Base-by-base conservation (phyloP, 1,140 invertebrate species). In the Eulimnadia texana region DNA sequence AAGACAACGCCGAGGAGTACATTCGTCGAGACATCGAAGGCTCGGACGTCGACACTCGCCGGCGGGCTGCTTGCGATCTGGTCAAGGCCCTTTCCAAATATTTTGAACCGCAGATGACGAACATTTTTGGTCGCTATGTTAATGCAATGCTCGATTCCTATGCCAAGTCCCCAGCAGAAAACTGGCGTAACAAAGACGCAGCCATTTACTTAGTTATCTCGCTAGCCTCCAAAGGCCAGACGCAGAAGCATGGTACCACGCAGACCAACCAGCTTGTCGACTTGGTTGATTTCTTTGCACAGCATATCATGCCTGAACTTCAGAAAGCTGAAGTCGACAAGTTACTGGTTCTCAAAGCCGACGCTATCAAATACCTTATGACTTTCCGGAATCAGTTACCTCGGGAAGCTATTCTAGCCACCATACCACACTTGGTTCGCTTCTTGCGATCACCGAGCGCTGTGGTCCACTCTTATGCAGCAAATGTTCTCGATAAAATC, bases 1-100 rank as follows among this genome's bases (percentile, higher is more conserved):
- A 96, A 74, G 93, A 98, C 70, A 98, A 97, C 74, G 90, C 94
- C 0, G 95, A 98, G 72, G 95, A 99, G 75, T 99, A 98, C 70
- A 96, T 98, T 62, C 76, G 93, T 47, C 78, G 92, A 53, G 96
- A 99, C 76, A 93, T 99, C 64, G 95, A 99, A 77, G 95, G 95
- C 3, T 95, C 93, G n/a, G 95, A 99, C 75, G 84, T 96, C 29
- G 93, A 98, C 71, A 99, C 96, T 0, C 77, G 95, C 61, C 80
- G 95, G 53, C 78, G 94, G 67, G 88, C 95, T 24, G 93, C 95
- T 54, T 96, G 93, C 77, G 95, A 99, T 79, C 78, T 99, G 60
- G 93, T 98, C 1, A 87, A 89, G 70, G 86, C 91, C 0, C 74
- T 98, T 0, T 86, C 87, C 1, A 80, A 84, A 66, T 85, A 87